A percentile compares a stretch with the other conserved stretches of the same genome.
Conservation (phyloP, 2,888 invertebrate species). For the Troides aeacus region DNA sequence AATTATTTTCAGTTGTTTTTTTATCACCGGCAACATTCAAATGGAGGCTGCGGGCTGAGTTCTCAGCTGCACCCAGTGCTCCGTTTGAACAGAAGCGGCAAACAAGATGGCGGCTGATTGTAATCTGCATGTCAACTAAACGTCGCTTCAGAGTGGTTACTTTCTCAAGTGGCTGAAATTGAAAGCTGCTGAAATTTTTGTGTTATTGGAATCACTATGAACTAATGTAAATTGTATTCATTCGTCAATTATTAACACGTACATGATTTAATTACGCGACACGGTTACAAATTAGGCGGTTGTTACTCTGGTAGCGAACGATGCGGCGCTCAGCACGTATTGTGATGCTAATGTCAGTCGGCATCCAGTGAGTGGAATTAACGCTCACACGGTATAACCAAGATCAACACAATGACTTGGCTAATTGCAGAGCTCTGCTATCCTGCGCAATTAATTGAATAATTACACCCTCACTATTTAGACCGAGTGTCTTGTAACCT, state of each 20-base stretch:
- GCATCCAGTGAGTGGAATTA: conserved; percentile 42
- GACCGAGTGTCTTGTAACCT: conserved; percentile 35
- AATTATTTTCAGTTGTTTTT: conserved; percentile 74
- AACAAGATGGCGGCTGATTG: conserved; percentile 29
- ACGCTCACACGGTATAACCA: conserved; percentile 29
- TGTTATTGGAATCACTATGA: neutral
- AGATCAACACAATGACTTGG: conserved; percentile 32
- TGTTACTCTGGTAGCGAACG: conserved; percentile 39
- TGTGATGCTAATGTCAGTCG: conserved; percentile 59
- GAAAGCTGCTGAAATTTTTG: too few relatives aligned
- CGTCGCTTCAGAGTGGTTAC: neutral
- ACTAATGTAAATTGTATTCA: neutral
- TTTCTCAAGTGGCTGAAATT: neutral
- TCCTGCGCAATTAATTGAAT: conserved; percentile 45
- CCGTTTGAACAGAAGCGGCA: conserved; percentile 31
- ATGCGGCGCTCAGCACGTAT: conserved; percentile 49
- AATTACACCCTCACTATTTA: conserved; percentile 37
- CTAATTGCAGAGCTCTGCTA: conserved; percentile 43
- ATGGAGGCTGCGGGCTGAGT: conserved; percentile 50
- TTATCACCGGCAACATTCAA: conserved; percentile 65
- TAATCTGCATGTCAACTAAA: conserved; percentile 26
- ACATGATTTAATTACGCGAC: neutral
- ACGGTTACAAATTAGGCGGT: conserved; percentile 48
- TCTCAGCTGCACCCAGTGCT: conserved; percentile 40
- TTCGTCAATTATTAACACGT: conserved; percentile 6